phyloP scores from a whole-genome alignment of 1,140 invertebrate genomes.

The Macrosteles quadrilineatus region DNA sequence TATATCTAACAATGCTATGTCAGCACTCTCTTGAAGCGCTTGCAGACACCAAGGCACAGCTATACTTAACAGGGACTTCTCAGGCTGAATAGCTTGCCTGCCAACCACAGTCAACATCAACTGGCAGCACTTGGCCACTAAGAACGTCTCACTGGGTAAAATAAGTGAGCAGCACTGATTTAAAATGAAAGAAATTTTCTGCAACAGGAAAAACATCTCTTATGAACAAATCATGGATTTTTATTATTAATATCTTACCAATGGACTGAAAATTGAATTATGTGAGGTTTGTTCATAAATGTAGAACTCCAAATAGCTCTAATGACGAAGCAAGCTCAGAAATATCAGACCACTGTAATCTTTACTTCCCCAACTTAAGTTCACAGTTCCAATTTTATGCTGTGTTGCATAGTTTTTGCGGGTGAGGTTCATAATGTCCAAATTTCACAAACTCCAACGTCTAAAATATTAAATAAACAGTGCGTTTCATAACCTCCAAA shows the following conservation, averaged over 20 bases:
- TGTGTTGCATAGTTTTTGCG: background rate
- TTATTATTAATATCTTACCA: background rate
- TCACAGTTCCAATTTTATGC: background rate
- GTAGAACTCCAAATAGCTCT: no score
- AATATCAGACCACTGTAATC: background rate
- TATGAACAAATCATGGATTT: background rate
- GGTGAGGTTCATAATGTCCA: no score
- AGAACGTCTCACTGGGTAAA: slow-evolving; percentile 25
- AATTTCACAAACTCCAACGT: no score
- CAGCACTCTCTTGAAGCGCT: slow-evolving; percentile 9
- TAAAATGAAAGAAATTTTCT: slow-evolving; percentile 13
- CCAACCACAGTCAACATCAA: slow-evolving; percentile 26
- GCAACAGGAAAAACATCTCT: background rate
- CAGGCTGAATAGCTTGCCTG: background rate
- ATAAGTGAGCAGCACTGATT: slow-evolving; percentile 20
- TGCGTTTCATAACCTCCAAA: no score
- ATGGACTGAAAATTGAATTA: no score
- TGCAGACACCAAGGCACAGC: slow-evolving; percentile 22
- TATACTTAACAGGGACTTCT: background rate
- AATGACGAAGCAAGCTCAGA: background rate
- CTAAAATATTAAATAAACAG: no score
- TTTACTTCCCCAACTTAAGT: background rate
- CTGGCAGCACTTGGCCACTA: slow-evolving; percentile 30
- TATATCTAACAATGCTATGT: slow-evolving; percentile 31
- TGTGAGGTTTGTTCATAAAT: no score